Percentiles rank a stretch among this genome's conserved stretches.
Conservation (phyloP, 2,113 vertebrate species). For the Halichoeres trimaculatus region DNA sequence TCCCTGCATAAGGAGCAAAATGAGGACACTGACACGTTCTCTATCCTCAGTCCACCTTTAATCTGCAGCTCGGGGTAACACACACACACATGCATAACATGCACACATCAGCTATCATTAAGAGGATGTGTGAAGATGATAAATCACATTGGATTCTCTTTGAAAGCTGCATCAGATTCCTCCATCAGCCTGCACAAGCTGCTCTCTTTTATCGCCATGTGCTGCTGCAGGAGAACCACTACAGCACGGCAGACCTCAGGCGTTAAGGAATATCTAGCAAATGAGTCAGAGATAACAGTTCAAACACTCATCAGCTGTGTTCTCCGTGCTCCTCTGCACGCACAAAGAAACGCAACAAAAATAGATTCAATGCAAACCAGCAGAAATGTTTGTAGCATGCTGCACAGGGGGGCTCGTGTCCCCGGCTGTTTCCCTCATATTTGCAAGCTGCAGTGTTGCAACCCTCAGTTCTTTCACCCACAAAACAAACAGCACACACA, state of each 20-base stretch:
- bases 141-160: neutral
- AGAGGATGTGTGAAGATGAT: neutral
- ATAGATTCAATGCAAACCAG: neutral
- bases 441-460: conserved; percentile 7
- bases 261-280: neutral
- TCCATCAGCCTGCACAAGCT: neutral
- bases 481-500: neutral
- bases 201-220: conserved; percentile 1
- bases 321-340: neutral
- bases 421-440: neutral
- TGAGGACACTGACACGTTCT: conserved; percentile 8
- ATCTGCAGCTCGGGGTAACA: neutral
- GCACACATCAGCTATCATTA: neutral
- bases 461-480: conserved; percentile 22
- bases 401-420: neutral
- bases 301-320: no score
- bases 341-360: neutral
- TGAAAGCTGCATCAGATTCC: neutral
- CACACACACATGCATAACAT: neutral
- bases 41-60: conserved; percentile 8
- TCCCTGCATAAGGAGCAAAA: neutral
- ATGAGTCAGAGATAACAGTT: neutral
- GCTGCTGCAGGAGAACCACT: conserved; percentile 6
- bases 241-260: neutral
- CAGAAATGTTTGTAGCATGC: neutral